Conservation (phyloP, 2,113 vertebrate genomes). For the Phainopepla nitens region DNA sequence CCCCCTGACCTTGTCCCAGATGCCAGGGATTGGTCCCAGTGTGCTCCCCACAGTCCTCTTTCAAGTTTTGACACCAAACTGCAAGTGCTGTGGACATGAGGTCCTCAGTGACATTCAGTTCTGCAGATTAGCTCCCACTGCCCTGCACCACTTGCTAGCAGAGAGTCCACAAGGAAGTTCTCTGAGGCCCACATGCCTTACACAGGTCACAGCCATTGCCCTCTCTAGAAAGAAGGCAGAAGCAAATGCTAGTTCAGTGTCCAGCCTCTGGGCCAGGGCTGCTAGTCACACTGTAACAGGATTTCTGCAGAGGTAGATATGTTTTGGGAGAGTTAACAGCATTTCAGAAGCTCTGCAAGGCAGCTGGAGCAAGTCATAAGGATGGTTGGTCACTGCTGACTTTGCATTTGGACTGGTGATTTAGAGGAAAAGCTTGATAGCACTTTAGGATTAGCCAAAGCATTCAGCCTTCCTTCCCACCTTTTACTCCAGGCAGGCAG, state of each 20-base stretch:
- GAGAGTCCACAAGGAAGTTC: not conserved
- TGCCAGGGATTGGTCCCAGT: not conserved
- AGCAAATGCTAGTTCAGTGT: not conserved
- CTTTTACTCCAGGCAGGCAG: not conserved
- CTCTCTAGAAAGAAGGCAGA: not conserved
- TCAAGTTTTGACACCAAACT: not conserved
- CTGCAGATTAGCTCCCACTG: not conserved
- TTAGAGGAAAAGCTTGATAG: not conserved
- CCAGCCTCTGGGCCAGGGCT: not conserved
- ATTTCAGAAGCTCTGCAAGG: not conserved
- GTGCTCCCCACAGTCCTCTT: not conserved
- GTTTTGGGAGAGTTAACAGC: not conserved
- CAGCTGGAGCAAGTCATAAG: not conserved
- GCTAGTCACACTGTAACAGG: not conserved
- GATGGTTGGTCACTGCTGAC: not conserved
- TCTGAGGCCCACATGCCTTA: fast-evolving
- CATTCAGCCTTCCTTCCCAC: not conserved
- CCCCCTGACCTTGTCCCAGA: fast-evolving
- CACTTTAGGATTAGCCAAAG: not conserved
- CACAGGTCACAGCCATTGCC: not conserved
- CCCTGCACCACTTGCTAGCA: not conserved
- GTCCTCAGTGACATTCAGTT: not conserved
- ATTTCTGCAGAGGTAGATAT: not conserved
- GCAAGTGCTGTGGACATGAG: not conserved
- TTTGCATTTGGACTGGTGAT: not conserved